These are phyloP conservation scores for Digitonthophagus gazella DNA, from an alignment of 2,888 invertebrate genomes.

Conservation along the genomic window DNA sequence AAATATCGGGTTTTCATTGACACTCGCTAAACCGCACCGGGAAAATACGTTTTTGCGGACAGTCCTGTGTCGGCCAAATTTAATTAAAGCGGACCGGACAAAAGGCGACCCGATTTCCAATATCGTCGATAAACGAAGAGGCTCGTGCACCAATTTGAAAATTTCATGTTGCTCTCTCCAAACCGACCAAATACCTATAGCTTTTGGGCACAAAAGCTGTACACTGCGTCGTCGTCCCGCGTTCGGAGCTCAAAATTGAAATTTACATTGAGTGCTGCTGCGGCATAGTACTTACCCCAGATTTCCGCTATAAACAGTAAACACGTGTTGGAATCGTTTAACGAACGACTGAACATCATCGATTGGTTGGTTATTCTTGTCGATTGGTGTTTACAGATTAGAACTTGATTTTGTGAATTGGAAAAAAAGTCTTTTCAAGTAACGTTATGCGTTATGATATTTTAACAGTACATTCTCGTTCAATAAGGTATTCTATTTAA, in stretches of 20 bases:
- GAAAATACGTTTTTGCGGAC: not conserved
- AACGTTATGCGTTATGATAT: too few species aligned
- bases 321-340: too few species aligned
- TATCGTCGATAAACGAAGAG: not conserved
- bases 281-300: too few species aligned
- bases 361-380: too few species aligned
- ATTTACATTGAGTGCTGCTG: not conserved
- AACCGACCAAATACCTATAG: not conserved
- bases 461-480: too few species aligned
- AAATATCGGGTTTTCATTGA: not conserved
- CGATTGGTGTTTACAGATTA: too few species aligned
- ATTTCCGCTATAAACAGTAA: too few species aligned
- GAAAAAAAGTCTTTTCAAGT: too few species aligned
- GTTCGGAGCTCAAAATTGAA: not conserved
- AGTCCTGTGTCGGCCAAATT: not conserved
- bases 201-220: not conserved
- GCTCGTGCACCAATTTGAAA: not conserved
- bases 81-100: not conserved
- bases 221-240: not conserved
- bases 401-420: too few species aligned
- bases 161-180: not conserved
- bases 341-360: too few species aligned
- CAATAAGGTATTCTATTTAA: too few species aligned
- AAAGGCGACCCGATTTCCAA: not conserved
- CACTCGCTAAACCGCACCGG: not conserved